Evolutionary conservation across 2,797 vertebrate genomes (phyloP).

Genomic region (Sebastes dallii): DNA sequence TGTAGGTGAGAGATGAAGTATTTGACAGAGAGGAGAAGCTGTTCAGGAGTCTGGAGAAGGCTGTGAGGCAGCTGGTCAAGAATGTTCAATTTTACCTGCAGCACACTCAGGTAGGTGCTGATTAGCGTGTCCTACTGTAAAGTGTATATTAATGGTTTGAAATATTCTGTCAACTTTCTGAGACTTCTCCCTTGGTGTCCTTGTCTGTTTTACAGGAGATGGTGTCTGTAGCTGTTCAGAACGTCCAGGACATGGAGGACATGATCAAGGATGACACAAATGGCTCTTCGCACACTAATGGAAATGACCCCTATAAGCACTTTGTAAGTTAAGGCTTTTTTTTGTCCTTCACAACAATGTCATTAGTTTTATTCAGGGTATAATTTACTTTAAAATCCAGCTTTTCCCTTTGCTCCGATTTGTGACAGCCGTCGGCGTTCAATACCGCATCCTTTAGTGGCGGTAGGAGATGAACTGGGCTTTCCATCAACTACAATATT

Average conservation of each 20-base stretch:
- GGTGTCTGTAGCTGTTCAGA: conserved; percentile 83
- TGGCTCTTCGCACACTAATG: conserved; percentile 64
- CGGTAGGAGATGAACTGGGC: too few relatives aligned
- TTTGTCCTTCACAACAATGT: background rate
- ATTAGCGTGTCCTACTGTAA: accelerated
- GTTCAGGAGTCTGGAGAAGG: conserved; percentile 93
- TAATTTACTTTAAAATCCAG: background rate
- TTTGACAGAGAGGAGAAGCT: conserved; percentile 94
- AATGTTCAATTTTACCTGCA: conserved; percentile 87
- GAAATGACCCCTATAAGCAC: conserved; percentile 81
- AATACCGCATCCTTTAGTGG: too few relatives aligned
- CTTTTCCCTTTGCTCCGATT: background rate
- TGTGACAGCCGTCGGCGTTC: too few relatives aligned
- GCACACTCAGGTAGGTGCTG: conserved; percentile 83
- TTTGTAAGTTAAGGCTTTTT: conserved; percentile 85
- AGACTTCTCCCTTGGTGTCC: background rate
- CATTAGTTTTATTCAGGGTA: background rate
- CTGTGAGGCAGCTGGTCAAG: conserved; percentile 88
- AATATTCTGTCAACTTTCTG: background rate
- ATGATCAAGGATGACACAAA: conserved; percentile 81
- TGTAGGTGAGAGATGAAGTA: conserved; percentile 92
- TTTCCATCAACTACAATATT: too few relatives aligned
- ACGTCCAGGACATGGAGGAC: conserved; percentile 81
- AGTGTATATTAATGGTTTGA: background rate
- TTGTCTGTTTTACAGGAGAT: conserved; percentile 83